phyloP scores from a whole-genome alignment of 2,113 vertebrate genomes.

The Pseudonaja textilis region DNA sequence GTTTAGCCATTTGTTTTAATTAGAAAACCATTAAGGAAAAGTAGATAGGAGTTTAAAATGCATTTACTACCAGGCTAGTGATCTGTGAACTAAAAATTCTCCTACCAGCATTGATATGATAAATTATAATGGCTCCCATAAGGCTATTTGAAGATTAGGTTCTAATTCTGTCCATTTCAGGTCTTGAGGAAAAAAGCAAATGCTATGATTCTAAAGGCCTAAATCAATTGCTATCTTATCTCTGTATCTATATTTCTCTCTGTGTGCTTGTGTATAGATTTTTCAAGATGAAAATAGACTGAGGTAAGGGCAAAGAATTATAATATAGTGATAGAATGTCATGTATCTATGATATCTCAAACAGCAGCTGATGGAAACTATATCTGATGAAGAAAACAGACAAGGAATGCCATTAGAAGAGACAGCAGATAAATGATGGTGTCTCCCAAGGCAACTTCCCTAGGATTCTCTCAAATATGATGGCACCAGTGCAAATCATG shows the following conservation, averaged over 20 bases:
- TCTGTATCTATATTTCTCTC: neutral
- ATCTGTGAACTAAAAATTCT: slow-evolving; percentile 33
- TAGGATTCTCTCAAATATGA: neutral
- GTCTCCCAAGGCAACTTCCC: neutral
- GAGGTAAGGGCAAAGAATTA: neutral
- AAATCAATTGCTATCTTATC: neutral
- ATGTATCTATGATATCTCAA: neutral
- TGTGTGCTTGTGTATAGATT: neutral
- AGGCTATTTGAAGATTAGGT: neutral
- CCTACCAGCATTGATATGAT: slow-evolving; percentile 8
- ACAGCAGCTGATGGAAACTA: neutral
- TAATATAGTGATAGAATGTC: neutral
- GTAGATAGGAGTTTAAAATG: slow-evolving; percentile 24
- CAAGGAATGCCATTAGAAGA: neutral
- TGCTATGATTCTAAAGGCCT: neutral
- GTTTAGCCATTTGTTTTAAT: slow-evolving; percentile 2
- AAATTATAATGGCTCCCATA: slow-evolving; percentile 19
- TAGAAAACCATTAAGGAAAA: slow-evolving; percentile 41
- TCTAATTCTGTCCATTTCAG: neutral
- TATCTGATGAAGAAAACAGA: neutral
- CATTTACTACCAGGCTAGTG: slow-evolving; percentile 4
- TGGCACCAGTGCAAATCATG: neutral
- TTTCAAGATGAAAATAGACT: neutral
- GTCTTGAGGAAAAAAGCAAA: neutral
- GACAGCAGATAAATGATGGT: neutral